phyloP scores from a whole-genome alignment of 35 echinoderm and acorn worm genomes.

The Strongylocentrotus purpuratus region DNA sequence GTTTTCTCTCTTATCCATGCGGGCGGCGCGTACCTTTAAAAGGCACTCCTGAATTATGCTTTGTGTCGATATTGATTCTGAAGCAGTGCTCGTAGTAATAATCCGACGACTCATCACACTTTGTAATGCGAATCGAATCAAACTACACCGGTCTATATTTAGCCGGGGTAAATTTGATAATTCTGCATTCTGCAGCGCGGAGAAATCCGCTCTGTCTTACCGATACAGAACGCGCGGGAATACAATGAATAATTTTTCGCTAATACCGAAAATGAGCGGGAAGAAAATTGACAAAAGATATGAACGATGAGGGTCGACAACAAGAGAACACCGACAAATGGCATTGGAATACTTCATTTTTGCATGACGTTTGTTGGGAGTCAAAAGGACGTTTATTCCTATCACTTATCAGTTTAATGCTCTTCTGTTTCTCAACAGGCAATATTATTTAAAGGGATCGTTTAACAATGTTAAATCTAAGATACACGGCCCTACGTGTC shows the following conservation, averaged over 20 bases:
- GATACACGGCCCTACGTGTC: too few relatives aligned
- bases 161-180: not conserved
- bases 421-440: too few relatives aligned
- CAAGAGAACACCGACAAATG: not conserved
- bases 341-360: not conserved
- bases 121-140: not conserved
- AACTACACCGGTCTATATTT: not conserved
- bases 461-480: too few relatives aligned
- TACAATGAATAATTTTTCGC: not conserved
- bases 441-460: too few relatives aligned
- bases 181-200: not conserved
- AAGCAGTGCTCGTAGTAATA: constrained; percentile 8
- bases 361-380: too few relatives aligned
- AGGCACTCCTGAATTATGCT: not conserved
- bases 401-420: too few relatives aligned
- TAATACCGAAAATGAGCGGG: not conserved
- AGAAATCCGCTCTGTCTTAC: not conserved
- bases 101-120: not conserved
- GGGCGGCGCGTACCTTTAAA: not conserved
- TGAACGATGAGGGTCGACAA: not conserved
- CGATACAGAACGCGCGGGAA: not conserved
- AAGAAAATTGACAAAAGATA: not conserved
- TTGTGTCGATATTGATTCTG: constrained; percentile 12
- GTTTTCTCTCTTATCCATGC: not conserved
- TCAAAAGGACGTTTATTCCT: too few relatives aligned